Evolutionary conservation across 2,113 vertebrate species (phyloP).

Genomic region (Nothobranchius kuhntae): DNA sequence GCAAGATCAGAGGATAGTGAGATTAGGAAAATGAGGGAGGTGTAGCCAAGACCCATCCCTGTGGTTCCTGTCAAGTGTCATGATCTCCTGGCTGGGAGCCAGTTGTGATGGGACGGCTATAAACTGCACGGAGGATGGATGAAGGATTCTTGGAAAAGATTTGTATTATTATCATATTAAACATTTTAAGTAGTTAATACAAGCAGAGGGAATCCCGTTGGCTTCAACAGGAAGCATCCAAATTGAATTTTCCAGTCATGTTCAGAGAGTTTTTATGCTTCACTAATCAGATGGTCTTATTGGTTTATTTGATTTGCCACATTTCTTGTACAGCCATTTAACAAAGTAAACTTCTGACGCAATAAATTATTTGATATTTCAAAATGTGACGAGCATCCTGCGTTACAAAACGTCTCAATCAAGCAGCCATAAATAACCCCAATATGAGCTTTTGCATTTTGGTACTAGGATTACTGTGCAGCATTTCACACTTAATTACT

Average conservation of each 20-base stretch:
- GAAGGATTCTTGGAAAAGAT: conserved; percentile 3
- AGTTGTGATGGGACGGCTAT: not conserved
- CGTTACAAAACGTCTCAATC: conserved; percentile 23
- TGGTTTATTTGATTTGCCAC: conserved; percentile 5
- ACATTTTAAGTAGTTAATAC: not conserved
- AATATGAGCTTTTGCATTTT: conserved; percentile 16
- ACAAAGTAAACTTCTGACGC: conserved; percentile 10
- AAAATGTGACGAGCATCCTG: not conserved
- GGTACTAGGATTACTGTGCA: conserved; percentile 40
- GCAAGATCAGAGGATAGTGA: conserved; percentile 41
- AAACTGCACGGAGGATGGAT: conserved; percentile 5
- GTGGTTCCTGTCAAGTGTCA: conserved; percentile 37
- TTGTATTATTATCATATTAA: not conserved
- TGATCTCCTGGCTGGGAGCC: conserved; percentile 19
- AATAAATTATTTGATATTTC: not conserved
- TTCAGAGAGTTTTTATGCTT: not conserved
- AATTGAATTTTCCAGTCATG: not conserved
- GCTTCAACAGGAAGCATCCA: not conserved
- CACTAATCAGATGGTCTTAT: conserved; percentile 8
- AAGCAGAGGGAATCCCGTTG: not conserved
- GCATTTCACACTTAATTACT: conserved; percentile 59
- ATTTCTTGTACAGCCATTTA: not conserved
- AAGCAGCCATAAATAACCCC: conserved; percentile 41
- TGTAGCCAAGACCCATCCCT: conserved; percentile 29
- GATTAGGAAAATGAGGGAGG: conserved; percentile 2